Conservation (phyloP, 2,797 vertebrate genomes). For the Malurus leucopterus region DNA sequence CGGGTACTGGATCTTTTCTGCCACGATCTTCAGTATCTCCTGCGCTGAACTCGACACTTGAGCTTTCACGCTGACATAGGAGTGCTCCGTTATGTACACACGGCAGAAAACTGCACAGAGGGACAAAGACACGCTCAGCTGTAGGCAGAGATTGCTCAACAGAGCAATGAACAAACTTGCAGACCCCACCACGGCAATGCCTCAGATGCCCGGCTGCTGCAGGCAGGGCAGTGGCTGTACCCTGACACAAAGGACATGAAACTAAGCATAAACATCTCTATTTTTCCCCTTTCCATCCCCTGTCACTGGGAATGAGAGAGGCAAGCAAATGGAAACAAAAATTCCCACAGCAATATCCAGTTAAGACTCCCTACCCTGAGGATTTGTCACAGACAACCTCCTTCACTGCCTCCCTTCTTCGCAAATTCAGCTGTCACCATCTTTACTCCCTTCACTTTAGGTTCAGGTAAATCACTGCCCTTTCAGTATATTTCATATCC, state of each 20-base stretch:
- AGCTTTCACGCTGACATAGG: constrained; percentile 88
- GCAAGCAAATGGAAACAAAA: neutral
- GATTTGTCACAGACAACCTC: neutral
- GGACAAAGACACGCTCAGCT: neutral
- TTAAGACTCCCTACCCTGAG: neutral
- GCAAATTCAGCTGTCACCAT: neutral
- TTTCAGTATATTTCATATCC: neutral
- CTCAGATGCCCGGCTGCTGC: neutral
- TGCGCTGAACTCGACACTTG: constrained; percentile 78
- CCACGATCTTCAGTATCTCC: constrained; percentile 85
- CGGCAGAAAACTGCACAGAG: constrained; percentile 84
- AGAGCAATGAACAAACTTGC: neutral
- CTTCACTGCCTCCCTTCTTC: neutral
- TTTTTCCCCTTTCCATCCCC: neutral
- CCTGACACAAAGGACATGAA: neutral
- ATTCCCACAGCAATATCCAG: neutral
- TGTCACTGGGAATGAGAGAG: neutral
- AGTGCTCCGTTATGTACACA: constrained; percentile 89
- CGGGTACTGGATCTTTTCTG: constrained; percentile 85
- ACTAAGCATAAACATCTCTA: neutral
- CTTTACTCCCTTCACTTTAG: neutral
- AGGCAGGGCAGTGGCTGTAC: neutral
- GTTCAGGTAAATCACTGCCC: neutral
- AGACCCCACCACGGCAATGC: neutral
- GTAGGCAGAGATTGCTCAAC: neutral